Evolutionary conservation across 2,113 vertebrate species (phyloP), one percentile per base, ranked within the genome.

Genomic region (Lampris megalopsis): DNA sequence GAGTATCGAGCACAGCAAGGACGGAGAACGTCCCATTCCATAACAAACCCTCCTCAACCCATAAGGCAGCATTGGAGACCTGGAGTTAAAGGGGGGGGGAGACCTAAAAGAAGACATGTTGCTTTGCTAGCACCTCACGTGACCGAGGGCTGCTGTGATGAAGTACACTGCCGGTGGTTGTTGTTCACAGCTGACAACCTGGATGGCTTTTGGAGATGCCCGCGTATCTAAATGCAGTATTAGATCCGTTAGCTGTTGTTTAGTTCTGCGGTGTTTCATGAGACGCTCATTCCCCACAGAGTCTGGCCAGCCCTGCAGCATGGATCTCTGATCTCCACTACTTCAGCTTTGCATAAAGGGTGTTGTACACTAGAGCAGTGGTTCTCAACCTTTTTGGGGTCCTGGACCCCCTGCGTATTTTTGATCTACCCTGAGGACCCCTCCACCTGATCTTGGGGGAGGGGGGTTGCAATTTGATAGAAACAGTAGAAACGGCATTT

Each of bases 281-380:
- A 77, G 49, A 70, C 42, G 4, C 11, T 1, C 3, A 9, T 35
- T 48, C 60, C 42, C 59, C 9, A 9, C 49, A 54, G 74, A 77
- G 2, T 36, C 9, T 7, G 37, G 40, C 56, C 63, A 37, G n/a
- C 36, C 42, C 47, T 57, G 38, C 68, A 9, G 68, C 68, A 72
- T 45, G 63, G 50, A 66, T 62, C 57, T 79, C 66, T 86, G 72
- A 72, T 83, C 59, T 43, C n/a, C 43, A 52, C 37, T 36, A 47
- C 9, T 24, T 6, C 2, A 36, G 60, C 45, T 56, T 64, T 76
- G 50, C 41, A 71, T 63, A 47, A 40, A 10, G 5, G 5, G 54
- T 10, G n/a, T n/a, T 5, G 43, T 61, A 56, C 53, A 63, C 24
- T 47, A 24, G 62, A 11, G n/a, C 24, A 24, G 24, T 0, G 24